These are phyloP conservation scores for Xenopus laevis DNA, from an alignment of 2,113 vertebrate genomes.

Conservation along the genomic window DNA sequence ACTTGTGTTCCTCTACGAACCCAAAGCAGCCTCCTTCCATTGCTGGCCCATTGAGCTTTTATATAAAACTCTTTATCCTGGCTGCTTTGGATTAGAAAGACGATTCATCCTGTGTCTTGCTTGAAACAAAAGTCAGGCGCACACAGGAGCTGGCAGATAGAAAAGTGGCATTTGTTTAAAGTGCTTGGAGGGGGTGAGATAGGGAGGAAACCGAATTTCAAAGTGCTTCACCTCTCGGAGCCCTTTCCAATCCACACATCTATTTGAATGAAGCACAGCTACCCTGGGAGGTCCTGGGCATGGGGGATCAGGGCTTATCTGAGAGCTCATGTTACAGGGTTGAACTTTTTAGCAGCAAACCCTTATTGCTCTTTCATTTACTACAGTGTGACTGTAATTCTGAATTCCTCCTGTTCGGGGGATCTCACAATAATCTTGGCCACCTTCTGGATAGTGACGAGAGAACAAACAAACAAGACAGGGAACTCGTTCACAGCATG, in stretches of 20 bases:
- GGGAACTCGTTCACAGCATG: slow-evolving; percentile 9
- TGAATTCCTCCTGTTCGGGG: not conserved
- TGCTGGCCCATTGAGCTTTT: too few species aligned
- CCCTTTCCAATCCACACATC: slow-evolving; percentile 31
- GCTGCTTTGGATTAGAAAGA: too few species aligned
- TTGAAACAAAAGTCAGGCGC: slow-evolving; percentile 49
- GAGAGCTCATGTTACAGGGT: slow-evolving; percentile 20
- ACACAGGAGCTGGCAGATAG: slow-evolving; percentile 22
- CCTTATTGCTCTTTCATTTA: slow-evolving; percentile 19
- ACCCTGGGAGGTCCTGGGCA: slow-evolving; percentile 17
- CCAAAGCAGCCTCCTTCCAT: too few species aligned
- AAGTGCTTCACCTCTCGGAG: slow-evolving; percentile 58
- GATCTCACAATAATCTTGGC: not conserved
- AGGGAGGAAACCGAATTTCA: slow-evolving; percentile 62
- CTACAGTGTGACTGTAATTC: not conserved
- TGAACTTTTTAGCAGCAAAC: not conserved
- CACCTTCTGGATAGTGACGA: slow-evolving; percentile 23
- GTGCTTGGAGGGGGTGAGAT: slow-evolving; percentile 30
- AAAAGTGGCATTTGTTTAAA: slow-evolving; percentile 52
- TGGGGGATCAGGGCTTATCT: slow-evolving; percentile 23
- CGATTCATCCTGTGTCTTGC: not conserved
- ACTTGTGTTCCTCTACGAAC: too few species aligned
- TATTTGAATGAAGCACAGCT: slow-evolving; percentile 8
- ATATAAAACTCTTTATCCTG: too few species aligned
- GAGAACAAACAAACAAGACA: slow-evolving; percentile 29